Conservation (phyloP, 2,888 invertebrate genomes). For the Bursaphelenchus okinawaensis region DNA sequence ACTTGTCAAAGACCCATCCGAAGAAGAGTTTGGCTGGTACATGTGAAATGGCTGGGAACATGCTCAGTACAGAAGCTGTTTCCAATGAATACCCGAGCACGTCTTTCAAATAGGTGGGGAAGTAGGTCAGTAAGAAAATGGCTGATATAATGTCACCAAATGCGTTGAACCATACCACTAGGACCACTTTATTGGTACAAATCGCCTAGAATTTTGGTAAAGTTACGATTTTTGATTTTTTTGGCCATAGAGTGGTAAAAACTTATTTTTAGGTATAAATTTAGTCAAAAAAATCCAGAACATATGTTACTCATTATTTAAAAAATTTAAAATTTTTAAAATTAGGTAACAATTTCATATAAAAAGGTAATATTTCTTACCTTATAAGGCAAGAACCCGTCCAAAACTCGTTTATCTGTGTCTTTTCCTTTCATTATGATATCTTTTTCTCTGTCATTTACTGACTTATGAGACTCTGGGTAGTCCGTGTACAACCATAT, state of each 20-base stretch:
- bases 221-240: background rate
- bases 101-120: constrained; percentile 45
- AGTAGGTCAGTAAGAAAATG: constrained; percentile 49
- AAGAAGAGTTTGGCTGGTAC: constrained; percentile 41
- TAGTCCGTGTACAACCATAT: constrained; percentile 28
- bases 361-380: too few species aligned
- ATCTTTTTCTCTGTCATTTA: constrained; percentile 29
- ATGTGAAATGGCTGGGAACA: constrained; percentile 31
- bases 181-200: constrained; percentile 36
- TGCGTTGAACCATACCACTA: constrained; percentile 35
- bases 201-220: too few species aligned
- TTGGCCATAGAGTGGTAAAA: too few species aligned
- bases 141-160: constrained; percentile 48
- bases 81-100: constrained; percentile 37
- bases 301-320: too few species aligned
- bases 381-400: constrained; percentile 48
- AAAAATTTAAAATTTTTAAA: too few species aligned
- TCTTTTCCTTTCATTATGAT: constrained; percentile 45
- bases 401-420: constrained; percentile 42
- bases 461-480: constrained; percentile 22
- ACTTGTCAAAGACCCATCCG: constrained; percentile 41
- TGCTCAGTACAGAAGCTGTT: constrained; percentile 33
- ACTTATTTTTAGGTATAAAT: too few species aligned
- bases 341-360: too few species aligned
- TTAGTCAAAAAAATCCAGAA: too few species aligned